Percentiles rank a stretch among this genome's conserved stretches.
Evolutionary conservation across 1,140 invertebrate species (phyloP).

Genomic region (Cardiocondyla obscurior): DNA sequence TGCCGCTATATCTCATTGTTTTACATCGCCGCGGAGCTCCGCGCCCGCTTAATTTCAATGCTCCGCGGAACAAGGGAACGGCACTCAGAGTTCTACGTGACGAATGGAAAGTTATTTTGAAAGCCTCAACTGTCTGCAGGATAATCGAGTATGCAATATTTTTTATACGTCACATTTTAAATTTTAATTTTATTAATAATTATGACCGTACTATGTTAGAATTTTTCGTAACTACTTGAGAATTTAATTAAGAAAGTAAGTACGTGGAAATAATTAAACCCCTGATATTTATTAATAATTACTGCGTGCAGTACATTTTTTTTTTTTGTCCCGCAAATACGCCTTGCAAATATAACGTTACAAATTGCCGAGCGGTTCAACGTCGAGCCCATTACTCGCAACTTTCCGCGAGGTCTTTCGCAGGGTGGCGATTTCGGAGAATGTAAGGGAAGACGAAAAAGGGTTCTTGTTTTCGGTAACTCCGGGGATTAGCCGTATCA

Average conservation of each 20-base stretch:
- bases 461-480: slow-evolving; percentile 54
- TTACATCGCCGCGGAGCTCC: neutral
- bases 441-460: neutral
- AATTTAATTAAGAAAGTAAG: neutral
- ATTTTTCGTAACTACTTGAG: neutral
- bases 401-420: slow-evolving; percentile 15
- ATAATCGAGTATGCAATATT: neutral
- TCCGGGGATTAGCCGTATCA: slow-evolving; percentile 49
- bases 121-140: neutral
- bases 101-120: neutral
- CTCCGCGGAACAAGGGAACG: neutral
- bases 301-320: neutral
- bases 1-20: slow-evolving; percentile 7
- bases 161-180: neutral
- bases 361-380: neutral
- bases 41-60: slow-evolving; percentile 1
- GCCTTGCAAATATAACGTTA: neutral
- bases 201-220: neutral
- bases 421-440: neutral
- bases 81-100: neutral
- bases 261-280: neutral
- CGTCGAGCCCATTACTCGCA: neutral
- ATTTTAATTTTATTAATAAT: neutral
- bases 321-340: neutral
- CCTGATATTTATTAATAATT: neutral